Base-by-base conservation (phyloP, 2,797 vertebrate genomes). In the Trematomus bernacchii region DNA sequence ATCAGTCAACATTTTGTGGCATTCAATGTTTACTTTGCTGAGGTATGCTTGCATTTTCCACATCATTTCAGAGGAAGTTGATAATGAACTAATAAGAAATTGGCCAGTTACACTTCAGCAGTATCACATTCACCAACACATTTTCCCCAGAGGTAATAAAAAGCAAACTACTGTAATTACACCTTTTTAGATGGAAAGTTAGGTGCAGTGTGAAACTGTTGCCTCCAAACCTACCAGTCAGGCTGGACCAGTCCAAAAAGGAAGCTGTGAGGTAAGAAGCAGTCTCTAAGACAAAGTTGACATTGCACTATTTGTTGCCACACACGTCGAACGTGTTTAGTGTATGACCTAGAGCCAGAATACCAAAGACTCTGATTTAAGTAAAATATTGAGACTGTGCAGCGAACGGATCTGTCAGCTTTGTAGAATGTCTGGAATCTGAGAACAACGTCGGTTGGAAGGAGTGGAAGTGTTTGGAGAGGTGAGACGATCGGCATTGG, bases 351-450 rank as follows among this genome's bases (percentile, higher is more conserved):
- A 10, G 52, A 77, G 66, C 1, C 0, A 40, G 51, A n/a, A 23
- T n/a, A 19, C 15, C 18, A 23, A 8, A 59, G 10, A 9, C 1
- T 4, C 14, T 43, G 6, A 52, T 59, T 66, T 61, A 0, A 15
- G 57, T 51, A 16, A 51, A 61, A 50, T 16, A 3, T 33, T 0
- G 33, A 43, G 47, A 59, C 10, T 6, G 14, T 47, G 61, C 4
- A 13, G 15, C 8, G 14, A 14, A 73, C 13, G 6, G 0, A 66
- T 77, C 68, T 58, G 85, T 93, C 82, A 85, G 42, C 83, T 37
- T 60, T 37, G 8, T 79, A 84, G 86, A 82, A 84, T 82, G 60
- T 84, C 18, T 77, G 83, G 88, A 91, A 90, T 89, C 79, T 77
- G 23, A 72, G 37, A 81, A 82, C 79, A 76, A 73, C 63, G 80